Conservation (phyloP, 35 echinoderm and acorn worm genomes). For the Heliocidaris erythrogramma region DNA sequence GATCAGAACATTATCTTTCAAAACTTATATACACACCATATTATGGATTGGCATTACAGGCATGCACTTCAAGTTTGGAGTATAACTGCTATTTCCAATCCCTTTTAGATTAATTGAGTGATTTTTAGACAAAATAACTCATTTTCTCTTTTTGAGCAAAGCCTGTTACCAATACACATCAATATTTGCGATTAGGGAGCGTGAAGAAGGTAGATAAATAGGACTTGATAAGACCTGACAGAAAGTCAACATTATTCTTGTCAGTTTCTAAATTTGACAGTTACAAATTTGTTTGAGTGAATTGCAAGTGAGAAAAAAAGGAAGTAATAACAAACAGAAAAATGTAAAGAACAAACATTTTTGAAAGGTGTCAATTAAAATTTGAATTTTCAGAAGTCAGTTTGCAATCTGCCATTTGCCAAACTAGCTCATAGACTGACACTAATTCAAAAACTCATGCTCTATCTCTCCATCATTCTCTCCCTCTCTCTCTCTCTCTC, state of each 20-base stretch:
- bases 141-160: not conserved
- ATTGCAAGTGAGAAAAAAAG: not conserved
- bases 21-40: no score
- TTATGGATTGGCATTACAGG: not conserved
- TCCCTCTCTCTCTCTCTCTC: not conserved
- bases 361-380: slow-evolving; percentile 4
- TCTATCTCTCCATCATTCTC: not conserved
- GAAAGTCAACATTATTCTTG: not conserved
- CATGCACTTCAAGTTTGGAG: not conserved
- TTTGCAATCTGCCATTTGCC: no score
- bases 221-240: not conserved
- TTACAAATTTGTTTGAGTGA: not conserved
- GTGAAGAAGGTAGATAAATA: not conserved
- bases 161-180: not conserved
- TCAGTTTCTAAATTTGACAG: not conserved
- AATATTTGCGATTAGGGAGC: not conserved
- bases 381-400: not conserved
- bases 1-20: no score
- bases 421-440: no score
- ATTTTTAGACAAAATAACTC: not conserved
- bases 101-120: no score
- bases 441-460: no score
- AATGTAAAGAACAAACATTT: not conserved
- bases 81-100: no score
- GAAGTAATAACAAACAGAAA: not conserved